Evolutionary conservation across 2,113 vertebrate genomes (phyloP), one percentile per base, ranked within the genome.

Genomic region (Caloenas nicobarica): DNA sequence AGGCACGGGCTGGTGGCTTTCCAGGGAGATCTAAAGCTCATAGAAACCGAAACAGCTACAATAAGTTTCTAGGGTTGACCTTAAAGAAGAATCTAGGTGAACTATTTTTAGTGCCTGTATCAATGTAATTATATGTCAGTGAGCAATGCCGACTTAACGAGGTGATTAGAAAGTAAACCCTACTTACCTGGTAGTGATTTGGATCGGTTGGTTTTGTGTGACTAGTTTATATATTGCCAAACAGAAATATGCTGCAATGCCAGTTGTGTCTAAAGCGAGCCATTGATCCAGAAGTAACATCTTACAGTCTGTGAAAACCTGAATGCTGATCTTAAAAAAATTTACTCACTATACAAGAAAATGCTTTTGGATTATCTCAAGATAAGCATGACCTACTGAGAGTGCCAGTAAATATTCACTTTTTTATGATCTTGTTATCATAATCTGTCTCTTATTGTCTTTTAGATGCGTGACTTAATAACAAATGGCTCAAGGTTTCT

Each of bases 1-100:
- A 74, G 14, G 11, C 6, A 23, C 8, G 2, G 16, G 53, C 42
- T 6, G 4, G 12, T 78, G 29, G n/a, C 68, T 87, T 80, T 77
- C 56, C 3, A 6, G 4, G 1, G 69, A 77, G 76, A 15, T 16
- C n/a, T 81, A 69, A 89, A 88, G 71, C 62, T 91, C n/a, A 31
- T 4, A 40, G 48, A 86, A 85, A 40, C 60, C n/a, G 68, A 14
- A 74, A 61, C 21, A 81, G 69, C 72, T 60, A 64, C 57, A 13
- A 1, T 42, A 36, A 64, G 12, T 62, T 88, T 83, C 69, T 13
- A 81, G 42, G 79, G 42, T 57, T 86, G 86, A 91, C 82, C 79
- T 81, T 60, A 74, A 73, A 81, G 61, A 83, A 60, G 64, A 95
- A 93, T 86, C 14, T 92, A 61, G 72, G 86, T 81, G 56, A 95